Evolutionary conservation across 2,888 invertebrate species (phyloP).

Genomic region (Torymus texanus): DNA sequence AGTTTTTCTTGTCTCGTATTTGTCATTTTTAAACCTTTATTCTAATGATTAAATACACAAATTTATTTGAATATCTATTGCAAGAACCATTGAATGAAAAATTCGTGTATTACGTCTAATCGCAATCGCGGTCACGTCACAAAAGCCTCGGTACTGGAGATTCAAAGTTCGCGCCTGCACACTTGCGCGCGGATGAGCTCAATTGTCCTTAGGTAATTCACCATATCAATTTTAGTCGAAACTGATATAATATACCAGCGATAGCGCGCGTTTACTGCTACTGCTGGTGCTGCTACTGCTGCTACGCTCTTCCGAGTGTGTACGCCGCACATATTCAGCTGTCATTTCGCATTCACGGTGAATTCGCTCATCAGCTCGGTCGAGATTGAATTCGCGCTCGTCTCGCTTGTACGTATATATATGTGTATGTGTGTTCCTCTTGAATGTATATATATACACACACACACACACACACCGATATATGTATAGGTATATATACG

Average conservation of each 20-base stretch:
- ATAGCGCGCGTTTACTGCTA: background rate
- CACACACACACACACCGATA: background rate
- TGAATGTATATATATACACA: background rate
- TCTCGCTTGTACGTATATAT: background rate
- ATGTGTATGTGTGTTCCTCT: background rate
- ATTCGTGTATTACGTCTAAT: too few species aligned
- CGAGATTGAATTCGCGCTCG: slow-evolving; percentile 49
- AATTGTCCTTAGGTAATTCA: slow-evolving; percentile 48
- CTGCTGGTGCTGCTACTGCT: background rate
- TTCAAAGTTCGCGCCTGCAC: too few species aligned
- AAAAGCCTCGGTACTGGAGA: too few species aligned
- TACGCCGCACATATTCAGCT: slow-evolving; percentile 40
- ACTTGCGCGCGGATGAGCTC: slow-evolving; percentile 1
- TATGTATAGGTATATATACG: background rate
- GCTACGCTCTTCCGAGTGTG: background rate
- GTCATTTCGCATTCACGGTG: slow-evolving; percentile 53
- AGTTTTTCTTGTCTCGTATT: too few species aligned
- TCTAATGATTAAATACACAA: too few species aligned
- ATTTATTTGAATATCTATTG: too few species aligned
- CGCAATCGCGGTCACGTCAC: too few species aligned
- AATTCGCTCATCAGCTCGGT: slow-evolving; percentile 47
- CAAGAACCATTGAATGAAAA: too few species aligned
- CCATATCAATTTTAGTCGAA: slow-evolving; percentile 43
- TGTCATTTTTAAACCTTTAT: too few species aligned
- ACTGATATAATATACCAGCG: slow-evolving; percentile 20